Evolutionary conservation across 2,888 invertebrate species (phyloP).

Genomic region (Amiota minor): DNA sequence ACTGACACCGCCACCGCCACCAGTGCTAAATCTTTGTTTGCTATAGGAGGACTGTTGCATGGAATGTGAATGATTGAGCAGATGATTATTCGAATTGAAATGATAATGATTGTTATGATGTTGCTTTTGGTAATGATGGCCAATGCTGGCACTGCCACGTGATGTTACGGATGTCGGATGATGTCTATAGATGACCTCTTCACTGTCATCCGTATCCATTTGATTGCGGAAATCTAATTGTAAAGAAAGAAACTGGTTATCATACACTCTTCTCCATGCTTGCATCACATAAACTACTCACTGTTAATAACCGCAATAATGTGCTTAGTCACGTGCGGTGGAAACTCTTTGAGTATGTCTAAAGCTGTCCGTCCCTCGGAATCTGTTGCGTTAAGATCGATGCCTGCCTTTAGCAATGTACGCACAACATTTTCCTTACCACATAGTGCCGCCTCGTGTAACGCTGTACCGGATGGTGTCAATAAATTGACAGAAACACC

Average conservation of each 20-base stretch:
- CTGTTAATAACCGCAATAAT: conserved; percentile 89
- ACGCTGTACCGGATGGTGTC: conserved; percentile 89
- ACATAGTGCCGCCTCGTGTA: conserved; percentile 94
- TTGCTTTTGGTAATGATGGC: conserved; percentile 45
- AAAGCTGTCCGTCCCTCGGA: conserved; percentile 87
- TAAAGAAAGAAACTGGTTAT: neutral
- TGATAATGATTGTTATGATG: conserved; percentile 66
- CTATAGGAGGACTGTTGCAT: conserved; percentile 67
- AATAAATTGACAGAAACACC: conserved; percentile 91
- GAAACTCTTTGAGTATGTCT: conserved; percentile 89
- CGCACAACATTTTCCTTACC: conserved; percentile 92
- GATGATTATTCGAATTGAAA: conserved; percentile 68
- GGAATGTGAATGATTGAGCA: conserved; percentile 68
- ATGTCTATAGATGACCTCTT: conserved; percentile 64
- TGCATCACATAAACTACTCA: conserved; percentile 73
- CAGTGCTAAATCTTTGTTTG: conserved; percentile 61
- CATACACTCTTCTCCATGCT: neutral
- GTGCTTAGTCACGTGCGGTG: conserved; percentile 90
- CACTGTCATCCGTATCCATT: conserved; percentile 68
- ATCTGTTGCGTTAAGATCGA: conserved; percentile 86
- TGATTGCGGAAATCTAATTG: conserved; percentile 64
- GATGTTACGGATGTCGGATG: conserved; percentile 47
- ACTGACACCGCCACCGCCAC: conserved; percentile 49
- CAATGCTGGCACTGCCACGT: conserved; percentile 29
- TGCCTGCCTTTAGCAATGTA: conserved; percentile 85